Base-by-base conservation (phyloP, 2,888 invertebrate species). In the Scotopteryx bipunctaria region DNA sequence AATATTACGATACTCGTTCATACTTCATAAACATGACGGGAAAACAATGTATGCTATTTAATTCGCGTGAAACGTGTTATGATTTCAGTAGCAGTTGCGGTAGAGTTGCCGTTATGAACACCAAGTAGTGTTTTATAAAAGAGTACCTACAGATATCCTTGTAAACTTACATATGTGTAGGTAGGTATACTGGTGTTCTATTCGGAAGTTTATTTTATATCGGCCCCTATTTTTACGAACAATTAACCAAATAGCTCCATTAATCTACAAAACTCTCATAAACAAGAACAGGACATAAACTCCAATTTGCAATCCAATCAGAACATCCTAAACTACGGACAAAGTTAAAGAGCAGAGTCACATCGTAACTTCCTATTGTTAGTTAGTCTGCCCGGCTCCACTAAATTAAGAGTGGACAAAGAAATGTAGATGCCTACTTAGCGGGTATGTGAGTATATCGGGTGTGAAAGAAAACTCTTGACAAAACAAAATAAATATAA, bases 321-420 rank as follows among this genome's bases (percentile, higher is more conserved):
- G 52, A 52, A 41, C 45, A 32, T 56, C 56, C 52, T 38, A 45
- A 56, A 52, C 48, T 45, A 56, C 56, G 48, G 33, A 31, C 38
- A 55, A 57, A 60, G 50, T 48, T 55, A 60, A 54, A 57, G 56
- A 56, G 56, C 52, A 42, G 47, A 61, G 55, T 61, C 49, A 57
- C 49, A 55, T 48, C 53, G 44, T 49, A 48, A 54, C 44, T 59
- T 48, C 47, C 37, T 48, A 51, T 56, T 55, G 51, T 48, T 47
- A 51, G 55, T 55, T 67, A 51, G 55, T 55, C 67, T 55, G 64
- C 61, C 59, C 69, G 64, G 60, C 64, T 61, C 59, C 56, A 64
- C 64, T 63, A 76, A 84, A 83, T 78, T 74, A 81, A 73, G 71
- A 75, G 70, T 63, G 73, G 63, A 73, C 73, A 75, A 80, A 82